Base-by-base conservation (phyloP, 2,113 vertebrate species). In the Grammatotria lemairii region DNA sequence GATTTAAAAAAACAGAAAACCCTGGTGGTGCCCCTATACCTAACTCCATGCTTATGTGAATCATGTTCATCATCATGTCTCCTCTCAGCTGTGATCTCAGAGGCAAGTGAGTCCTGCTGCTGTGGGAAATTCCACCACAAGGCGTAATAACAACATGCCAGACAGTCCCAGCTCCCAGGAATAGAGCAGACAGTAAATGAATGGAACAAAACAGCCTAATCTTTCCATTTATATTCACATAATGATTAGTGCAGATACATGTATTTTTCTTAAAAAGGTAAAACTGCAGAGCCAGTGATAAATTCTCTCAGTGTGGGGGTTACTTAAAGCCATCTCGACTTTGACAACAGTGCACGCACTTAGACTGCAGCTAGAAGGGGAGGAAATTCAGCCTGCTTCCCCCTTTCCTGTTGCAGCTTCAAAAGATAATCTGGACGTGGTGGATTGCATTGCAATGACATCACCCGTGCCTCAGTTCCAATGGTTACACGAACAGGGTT, bases 391-490 rank as follows among this genome's bases (percentile, higher is more conserved):
- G 33, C 33, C 58, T 53, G 81, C 88, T 54, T 85, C 42, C 81
- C 38, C 47, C n/a, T 75, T 86, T 89, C 85, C 91, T 85, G 79
- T 49, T 82, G 80, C 84, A 90, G 81, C 85, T 87, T 88, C 47
- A 83, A 65, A 86, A 81, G 81, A 90, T 89, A 81, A 90, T 92
- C 87, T 90, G 55, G 33, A 87, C 28, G 23, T 57, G 83, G 42
- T 89, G 87, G 81, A 91, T 85, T 83, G 68, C 75, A 85, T 83
- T 89, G 81, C 75, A 81, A 51, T 93, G 91, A 90, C 88, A 93
- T 91, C 92, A 89, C 33, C 85, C 80, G 2, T 49, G 80, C 58
- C 70, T 70, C 78, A 89, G 89, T 85, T 82, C 54, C 55, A 88
- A 17, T 42, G 84, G 89, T 60, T 86, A 70, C 79, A 87, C 79